phyloP scores from a whole-genome alignment of 2,113 vertebrate genomes.

The Ivindomyrus marchei region DNA sequence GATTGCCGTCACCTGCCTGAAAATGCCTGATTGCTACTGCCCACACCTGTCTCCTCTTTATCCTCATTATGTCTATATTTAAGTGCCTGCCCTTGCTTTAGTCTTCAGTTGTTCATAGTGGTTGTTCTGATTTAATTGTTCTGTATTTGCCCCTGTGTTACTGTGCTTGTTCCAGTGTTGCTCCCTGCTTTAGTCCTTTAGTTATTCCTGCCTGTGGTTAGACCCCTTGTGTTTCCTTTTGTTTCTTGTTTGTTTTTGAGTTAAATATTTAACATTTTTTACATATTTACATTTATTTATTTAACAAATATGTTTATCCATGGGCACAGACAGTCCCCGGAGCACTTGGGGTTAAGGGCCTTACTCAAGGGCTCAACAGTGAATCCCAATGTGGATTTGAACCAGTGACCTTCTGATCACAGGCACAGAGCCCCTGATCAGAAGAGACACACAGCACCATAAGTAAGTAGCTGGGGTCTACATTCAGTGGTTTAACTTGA shows the following conservation, averaged over 20 bases:
- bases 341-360: neutral
- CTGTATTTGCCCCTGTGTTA: neutral
- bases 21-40: neutral
- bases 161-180: neutral
- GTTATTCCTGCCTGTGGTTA: neutral
- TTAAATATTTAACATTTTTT: neutral
- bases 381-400: neutral
- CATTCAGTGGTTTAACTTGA: neutral
- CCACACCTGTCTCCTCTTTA: neutral
- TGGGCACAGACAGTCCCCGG: neutral
- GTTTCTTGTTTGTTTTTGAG: neutral
- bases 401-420: neutral
- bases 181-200: neutral
- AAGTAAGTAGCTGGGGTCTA: neutral
- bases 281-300: neutral
- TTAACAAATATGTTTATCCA: neutral
- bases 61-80: no score
- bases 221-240: neutral
- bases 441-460: neutral
- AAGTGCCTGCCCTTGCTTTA: neutral
- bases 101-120: neutral
- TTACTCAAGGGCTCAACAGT: neutral
- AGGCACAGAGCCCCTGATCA: neutral
- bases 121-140: neutral
- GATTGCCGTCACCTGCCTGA: neutral